Base-by-base conservation (phyloP, 2,113 vertebrate species). In the Cryptomyrus ogoouensis region DNA sequence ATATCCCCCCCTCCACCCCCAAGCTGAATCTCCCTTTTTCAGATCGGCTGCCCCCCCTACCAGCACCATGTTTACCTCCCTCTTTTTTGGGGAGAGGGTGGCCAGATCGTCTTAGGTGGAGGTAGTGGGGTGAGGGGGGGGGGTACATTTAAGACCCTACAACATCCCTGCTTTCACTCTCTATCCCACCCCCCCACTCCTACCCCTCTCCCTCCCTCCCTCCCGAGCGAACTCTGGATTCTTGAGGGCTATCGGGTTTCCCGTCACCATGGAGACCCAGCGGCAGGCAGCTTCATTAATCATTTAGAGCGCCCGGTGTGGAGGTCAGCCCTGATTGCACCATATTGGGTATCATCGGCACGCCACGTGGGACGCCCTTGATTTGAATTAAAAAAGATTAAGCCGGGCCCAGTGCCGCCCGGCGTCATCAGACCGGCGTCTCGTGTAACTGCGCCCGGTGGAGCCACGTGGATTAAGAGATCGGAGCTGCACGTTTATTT, bases 261-360 rank as follows among this genome's bases (percentile, higher is more conserved):
- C 92, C 91, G 96, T 99, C 97, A 96, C 98, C 97, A 97, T 98
- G 96, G 98, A 97, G 97, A 99, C 98, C 94, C 97, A 97, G 96
- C 96, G 96, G 96, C 97, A 99, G 98, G 98, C 98, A 97, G 97
- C 97, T 99, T 98, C 98, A 99, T 99, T 98, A 99, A 99, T 99
- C 98, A 99, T 99, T 99, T 98, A 99, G 97, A 98, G 97, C 97
- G 95, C 95, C 94, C 98, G 96, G 96, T 98, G 97, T 97, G 97
- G 98, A 98, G 98, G 98, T 99, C 98, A 98, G 98, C 97, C 62
- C 98, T 99, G 98, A 99, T 98, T 99, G 98, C 97, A 96, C 97
- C 97, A 97, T 98, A 99, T 99, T 98, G 96, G 96, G 98, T 99
- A 98, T 99, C 98, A 98, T 98, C 97, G 96, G 95, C 94, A 94